Percentiles rank a stretch among this genome's conserved stretches.
Conservation (phyloP, 1,140 invertebrate species). For the Heliconius melpomene region DNA sequence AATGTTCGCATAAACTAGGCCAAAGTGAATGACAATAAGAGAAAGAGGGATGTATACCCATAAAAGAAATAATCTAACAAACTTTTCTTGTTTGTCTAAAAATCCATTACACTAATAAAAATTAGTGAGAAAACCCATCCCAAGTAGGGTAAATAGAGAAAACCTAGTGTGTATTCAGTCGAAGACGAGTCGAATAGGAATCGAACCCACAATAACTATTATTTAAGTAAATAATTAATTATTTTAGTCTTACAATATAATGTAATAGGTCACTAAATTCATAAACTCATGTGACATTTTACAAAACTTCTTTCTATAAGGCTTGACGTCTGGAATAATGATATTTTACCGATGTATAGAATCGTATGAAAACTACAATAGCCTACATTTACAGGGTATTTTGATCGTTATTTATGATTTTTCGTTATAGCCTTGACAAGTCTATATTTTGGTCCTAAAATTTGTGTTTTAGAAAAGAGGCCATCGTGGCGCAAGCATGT, state of each 20-base stretch:
- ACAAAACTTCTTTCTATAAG: not conserved
- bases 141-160: not conserved
- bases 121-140: too few relatives aligned
- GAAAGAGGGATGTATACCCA: too few relatives aligned
- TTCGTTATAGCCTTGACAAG: not conserved
- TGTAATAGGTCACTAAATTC: not conserved
- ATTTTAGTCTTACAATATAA: not conserved
- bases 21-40: too few relatives aligned
- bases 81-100: too few relatives aligned
- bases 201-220: too few relatives aligned
- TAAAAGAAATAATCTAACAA: too few relatives aligned
- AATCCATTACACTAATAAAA: too few relatives aligned
- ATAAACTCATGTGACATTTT: not conserved
- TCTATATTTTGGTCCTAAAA: not conserved
- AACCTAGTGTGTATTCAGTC: not conserved
- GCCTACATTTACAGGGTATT: not conserved
- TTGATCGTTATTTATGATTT: not conserved
- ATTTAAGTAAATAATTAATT: too few relatives aligned
- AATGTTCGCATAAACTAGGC: too few relatives aligned
- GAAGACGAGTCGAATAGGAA: too few relatives aligned
- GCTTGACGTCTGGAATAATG: not conserved
- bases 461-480: not conserved
- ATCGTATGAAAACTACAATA: not conserved
- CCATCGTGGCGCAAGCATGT: too few relatives aligned
- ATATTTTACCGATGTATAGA: not conserved